A percentile compares a stretch with the other conserved stretches of the same genome.
phyloP scores from a whole-genome alignment of 2,113 vertebrate species.

The Dendrocopos noguchii region DNA sequence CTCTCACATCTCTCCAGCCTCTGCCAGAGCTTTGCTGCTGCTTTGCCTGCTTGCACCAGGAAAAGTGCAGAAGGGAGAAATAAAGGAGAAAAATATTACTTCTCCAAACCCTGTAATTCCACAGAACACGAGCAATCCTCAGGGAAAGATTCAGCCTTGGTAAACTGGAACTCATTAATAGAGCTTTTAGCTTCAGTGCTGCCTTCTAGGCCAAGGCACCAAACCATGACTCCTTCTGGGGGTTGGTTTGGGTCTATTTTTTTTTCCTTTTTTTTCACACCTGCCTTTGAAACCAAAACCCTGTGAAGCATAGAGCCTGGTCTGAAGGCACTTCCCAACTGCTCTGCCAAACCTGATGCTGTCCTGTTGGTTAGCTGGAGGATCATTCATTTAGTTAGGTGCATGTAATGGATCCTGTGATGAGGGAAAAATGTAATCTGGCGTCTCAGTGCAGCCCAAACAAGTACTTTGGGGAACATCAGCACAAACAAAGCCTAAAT shows the following conservation, averaged over 20 bases:
- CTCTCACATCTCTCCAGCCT: not conserved
- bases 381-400: not conserved
- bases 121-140: not conserved
- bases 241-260: not conserved
- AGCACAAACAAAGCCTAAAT: not conserved
- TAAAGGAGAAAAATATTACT: not conserved
- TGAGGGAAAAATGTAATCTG: not conserved
- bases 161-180: conserved; percentile 12
- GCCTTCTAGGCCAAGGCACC: conserved; percentile 12
- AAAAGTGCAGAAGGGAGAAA: not conserved
- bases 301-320: not conserved
- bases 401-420: not conserved
- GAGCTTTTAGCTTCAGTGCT: not conserved
- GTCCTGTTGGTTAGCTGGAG: not conserved
- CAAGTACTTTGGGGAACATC: not conserved
- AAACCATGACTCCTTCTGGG: not conserved
- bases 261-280: not conserved
- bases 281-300: not conserved
- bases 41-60: not conserved
- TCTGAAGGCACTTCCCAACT: not conserved
- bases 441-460: not conserved
- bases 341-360: not conserved
- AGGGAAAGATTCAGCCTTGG: not conserved
- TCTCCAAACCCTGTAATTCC: not conserved
- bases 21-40: not conserved